Conservation (phyloP, 2,888 invertebrate genomes). For the Agonopterix subpropinquella region DNA sequence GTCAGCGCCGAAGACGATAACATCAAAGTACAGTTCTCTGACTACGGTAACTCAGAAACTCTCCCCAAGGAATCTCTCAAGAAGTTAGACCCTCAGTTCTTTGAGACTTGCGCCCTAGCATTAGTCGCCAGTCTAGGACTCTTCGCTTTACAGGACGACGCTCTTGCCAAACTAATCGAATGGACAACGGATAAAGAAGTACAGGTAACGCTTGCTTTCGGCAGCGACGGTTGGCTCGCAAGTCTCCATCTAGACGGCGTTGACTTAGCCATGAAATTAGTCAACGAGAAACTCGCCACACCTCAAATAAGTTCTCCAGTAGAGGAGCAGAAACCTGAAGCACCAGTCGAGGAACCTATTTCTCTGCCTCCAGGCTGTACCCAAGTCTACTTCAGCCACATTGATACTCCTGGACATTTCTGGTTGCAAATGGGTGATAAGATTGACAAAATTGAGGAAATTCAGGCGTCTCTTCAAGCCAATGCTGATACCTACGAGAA, state of each 20-base stretch:
- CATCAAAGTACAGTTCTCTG: slow-evolving; percentile 76
- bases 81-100: slow-evolving; percentile 63
- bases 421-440: slow-evolving; percentile 81
- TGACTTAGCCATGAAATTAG: slow-evolving; percentile 66
- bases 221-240: slow-evolving; percentile 73
- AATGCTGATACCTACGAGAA: slow-evolving; percentile 68
- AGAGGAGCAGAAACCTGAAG: slow-evolving; percentile 30
- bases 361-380: slow-evolving; percentile 51
- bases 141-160: slow-evolving; percentile 52
- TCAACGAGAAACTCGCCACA: slow-evolving; percentile 54
- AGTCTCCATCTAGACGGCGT: slow-evolving; percentile 67
- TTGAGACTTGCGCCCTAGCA: slow-evolving; percentile 53
- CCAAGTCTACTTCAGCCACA: slow-evolving; percentile 79
- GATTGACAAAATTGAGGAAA: slow-evolving; percentile 67
- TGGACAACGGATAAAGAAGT: slow-evolving; percentile 70
- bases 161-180: slow-evolving; percentile 46
- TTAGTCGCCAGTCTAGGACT: slow-evolving; percentile 56
- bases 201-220: slow-evolving; percentile 68
- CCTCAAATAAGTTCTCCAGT: slow-evolving; percentile 34
- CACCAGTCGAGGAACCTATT: slow-evolving; percentile 35
- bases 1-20: slow-evolving; percentile 51
- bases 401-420: slow-evolving; percentile 85
- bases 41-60: slow-evolving; percentile 82
- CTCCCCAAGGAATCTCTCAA: slow-evolving; percentile 62
- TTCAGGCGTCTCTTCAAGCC: slow-evolving; percentile 80